Base-by-base conservation (phyloP, 2,888 invertebrate species). In the Microctonus hyperodae region DNA sequence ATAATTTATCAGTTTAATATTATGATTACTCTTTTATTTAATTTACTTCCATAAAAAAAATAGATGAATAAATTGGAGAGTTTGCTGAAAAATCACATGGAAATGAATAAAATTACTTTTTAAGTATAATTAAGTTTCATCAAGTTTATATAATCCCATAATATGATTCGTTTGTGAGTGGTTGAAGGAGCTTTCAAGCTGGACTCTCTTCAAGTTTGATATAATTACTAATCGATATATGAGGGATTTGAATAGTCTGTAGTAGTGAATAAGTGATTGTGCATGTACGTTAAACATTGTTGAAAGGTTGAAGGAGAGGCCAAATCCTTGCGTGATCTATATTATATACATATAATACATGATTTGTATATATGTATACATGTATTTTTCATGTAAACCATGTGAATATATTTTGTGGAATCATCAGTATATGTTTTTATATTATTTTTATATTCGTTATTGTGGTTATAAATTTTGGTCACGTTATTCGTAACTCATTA, bases 201-300 rank as follows among this genome's bases (percentile, higher is more conserved):
- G 37, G 61, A 66, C 28, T 62, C 70, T 64, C 61, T 61, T 65
- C 22, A 67, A 51, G 40, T 50, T 31, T 28, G n/a, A 11, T 56
- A 23, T 65, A 69, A 70, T 70, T 70, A 69, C 65, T 50, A 70
- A 70, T 70, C 70, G 65, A 70, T 70, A 69, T 35, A 67, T 44
- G 9, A 16, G 16, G 5, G 44, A 16, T 44, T 9, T 44, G 20
- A 16, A n/a, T 16, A 44, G n/a, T n/a, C n/a, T 44, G 44, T 16
- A 16, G 44, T 44, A 44, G 44, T n/a, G n/a, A n/a, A n/a, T n/a
- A n/a, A n/a, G n/a, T n/a, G n/a, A n/a, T n/a, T n/a, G n/a, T n/a
- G n/a, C n/a, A n/a, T n/a, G n/a, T n/a, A n/a, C n/a, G n/a, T n/a
- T n/a, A n/a, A n/a, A n/a, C n/a, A n/a, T n/a, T n/a, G n/a, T 44